Evolutionary conservation across 1,140 invertebrate genomes (phyloP).

Genomic region (Drosophila punjabiensis): DNA sequence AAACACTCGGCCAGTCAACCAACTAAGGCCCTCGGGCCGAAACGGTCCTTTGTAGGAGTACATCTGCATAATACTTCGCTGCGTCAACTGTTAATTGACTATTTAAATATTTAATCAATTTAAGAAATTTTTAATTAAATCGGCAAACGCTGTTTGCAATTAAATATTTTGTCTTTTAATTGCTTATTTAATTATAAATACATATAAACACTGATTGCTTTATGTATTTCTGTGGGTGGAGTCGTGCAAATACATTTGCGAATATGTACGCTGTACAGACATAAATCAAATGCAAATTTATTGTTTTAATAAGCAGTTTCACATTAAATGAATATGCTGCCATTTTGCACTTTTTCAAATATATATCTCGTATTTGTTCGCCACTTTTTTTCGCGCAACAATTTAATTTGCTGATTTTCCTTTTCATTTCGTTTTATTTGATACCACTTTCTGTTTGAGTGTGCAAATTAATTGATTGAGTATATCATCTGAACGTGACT

Average conservation of each 20-base stretch:
- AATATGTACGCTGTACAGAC: slow-evolving; percentile 4
- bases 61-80: slow-evolving; percentile 10
- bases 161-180: slow-evolving; percentile 51
- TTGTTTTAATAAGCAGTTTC: slow-evolving; percentile 50
- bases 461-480: slow-evolving; percentile 41
- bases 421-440: slow-evolving; percentile 32
- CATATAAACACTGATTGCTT: slow-evolving; percentile 44
- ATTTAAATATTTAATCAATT: slow-evolving; percentile 63
- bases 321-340: slow-evolving; percentile 36
- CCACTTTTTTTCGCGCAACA: slow-evolving; percentile 21
- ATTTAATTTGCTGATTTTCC: slow-evolving; percentile 30
- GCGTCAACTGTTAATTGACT: slow-evolving; percentile 49
- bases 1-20: slow-evolving; percentile 31
- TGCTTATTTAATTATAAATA: slow-evolving; percentile 50
- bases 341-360: slow-evolving; percentile 25
- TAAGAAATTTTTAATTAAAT: slow-evolving; percentile 62
- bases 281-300: slow-evolving; percentile 42
- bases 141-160: slow-evolving; percentile 32
- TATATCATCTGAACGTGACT: slow-evolving; percentile 52
- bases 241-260: not conserved
- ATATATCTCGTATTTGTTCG: slow-evolving; percentile 17
- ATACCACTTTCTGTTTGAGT: slow-evolving; percentile 16
- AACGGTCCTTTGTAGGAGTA: slow-evolving; percentile 4
- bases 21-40: slow-evolving; percentile 14
- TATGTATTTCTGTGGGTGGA: slow-evolving; percentile 7